Base-by-base conservation (phyloP, 2,113 vertebrate species). In the Blennius ocellaris region DNA sequence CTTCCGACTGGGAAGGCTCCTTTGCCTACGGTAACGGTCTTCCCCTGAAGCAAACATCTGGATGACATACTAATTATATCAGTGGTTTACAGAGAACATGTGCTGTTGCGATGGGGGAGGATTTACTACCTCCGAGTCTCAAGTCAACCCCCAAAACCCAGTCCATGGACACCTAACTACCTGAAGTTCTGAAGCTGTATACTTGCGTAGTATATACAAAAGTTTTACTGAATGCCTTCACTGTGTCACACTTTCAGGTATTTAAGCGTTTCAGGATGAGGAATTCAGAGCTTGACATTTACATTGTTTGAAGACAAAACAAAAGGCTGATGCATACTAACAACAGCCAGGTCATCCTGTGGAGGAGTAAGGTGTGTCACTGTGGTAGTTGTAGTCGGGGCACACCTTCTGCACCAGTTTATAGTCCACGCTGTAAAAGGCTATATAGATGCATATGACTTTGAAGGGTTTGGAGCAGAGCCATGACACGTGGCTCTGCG, bases 401-500 rank as follows among this genome's bases (percentile, higher is more conserved):
- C 98, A 99, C 68, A 99, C 98, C 87, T 99, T 99, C 68, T 99
- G 98, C 89, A 99, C 98, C 89, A 99, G 96, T 96, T 99, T 99
- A 86, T 99, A 99, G 91, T 99, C 98, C 45, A 97, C 93, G n/a
- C 98, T 99, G 94, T 98, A 98, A 90, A 99, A 99, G 57, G 97
- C 97, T 40, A 99, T 99, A 88, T 99, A 99, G 92, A 99, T 99
- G 94, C 98, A 99, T 86, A 99, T 99, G 66, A 99, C 98, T 87
- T 99, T 99, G 85, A 99, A 99, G 9, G 98, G 98, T 86, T 99
- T 99, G 1, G 98, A 99, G 82, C 98, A 99, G 83, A 99, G 88
- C 98, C 98, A 99, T 83, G 98, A 99, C 59, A 99, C 98, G 39
- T 99, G 98, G 90, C 97, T 99, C 92, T 99, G 98, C 14, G 96